A percentile compares a stretch with the other conserved stretches of the same genome.
Conservation (phyloP, 2,888 invertebrate genomes). For the Euphydryas editha region DNA sequence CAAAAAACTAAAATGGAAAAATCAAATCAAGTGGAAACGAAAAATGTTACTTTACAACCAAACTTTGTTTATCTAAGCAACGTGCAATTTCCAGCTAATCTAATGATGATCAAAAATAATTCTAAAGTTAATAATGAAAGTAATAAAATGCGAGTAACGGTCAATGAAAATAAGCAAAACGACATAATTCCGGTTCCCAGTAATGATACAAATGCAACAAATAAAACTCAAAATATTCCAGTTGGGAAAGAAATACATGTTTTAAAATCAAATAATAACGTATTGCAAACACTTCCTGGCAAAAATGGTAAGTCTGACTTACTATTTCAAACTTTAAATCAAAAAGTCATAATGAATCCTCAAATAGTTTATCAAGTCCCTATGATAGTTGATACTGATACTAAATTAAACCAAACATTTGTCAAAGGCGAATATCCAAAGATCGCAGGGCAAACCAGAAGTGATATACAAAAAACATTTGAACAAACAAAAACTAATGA, state of each 20-base stretch:
- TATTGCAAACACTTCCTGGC: slow-evolving; percentile 59
- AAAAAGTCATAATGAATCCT: slow-evolving; percentile 68
- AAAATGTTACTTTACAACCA: slow-evolving; percentile 71
- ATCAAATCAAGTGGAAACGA: slow-evolving; percentile 56
- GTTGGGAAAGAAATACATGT: slow-evolving; percentile 63
- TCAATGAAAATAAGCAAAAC: slow-evolving; percentile 60
- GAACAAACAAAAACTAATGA: slow-evolving; percentile 63
- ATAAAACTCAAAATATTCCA: slow-evolving; percentile 48
- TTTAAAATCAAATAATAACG: slow-evolving; percentile 63
- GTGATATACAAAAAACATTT: slow-evolving; percentile 55
- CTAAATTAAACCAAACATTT: slow-evolving; percentile 55
- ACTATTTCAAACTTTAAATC: slow-evolving; percentile 61
- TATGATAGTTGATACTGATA: slow-evolving; percentile 65
- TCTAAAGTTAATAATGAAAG: slow-evolving; percentile 57
- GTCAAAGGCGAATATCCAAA: slow-evolving; percentile 58
- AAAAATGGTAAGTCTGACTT: slow-evolving; percentile 64
- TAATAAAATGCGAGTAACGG: slow-evolving; percentile 51
- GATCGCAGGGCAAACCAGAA: slow-evolving; percentile 52
- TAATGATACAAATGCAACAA: slow-evolving; percentile 46
- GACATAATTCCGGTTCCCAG: slow-evolving; percentile 40
- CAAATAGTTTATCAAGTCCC: slow-evolving; percentile 76
- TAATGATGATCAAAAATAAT: slow-evolving; percentile 76
- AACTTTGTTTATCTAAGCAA: slow-evolving; percentile 77
- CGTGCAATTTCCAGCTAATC: slow-evolving; percentile 73
- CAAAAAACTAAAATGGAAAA: slow-evolving; percentile 59